Conservation (phyloP, 2,797 vertebrate genomes). For the Eremophila alpestris region DNA sequence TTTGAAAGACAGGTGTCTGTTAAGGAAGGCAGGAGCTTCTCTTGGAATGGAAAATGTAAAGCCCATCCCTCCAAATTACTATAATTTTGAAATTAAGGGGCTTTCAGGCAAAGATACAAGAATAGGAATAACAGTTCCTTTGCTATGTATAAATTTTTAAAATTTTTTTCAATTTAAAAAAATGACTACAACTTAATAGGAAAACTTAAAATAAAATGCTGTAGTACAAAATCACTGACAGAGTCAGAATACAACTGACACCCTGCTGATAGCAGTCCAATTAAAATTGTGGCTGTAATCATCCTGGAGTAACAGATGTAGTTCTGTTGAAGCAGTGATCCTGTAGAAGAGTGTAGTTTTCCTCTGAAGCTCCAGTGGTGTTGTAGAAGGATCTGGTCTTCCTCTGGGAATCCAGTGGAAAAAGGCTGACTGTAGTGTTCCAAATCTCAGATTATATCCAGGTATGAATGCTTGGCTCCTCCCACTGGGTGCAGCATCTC, state of each 20-base stretch:
- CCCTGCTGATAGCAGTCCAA: background rate
- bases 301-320: background rate
- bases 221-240: background rate
- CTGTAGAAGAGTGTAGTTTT: background rate
- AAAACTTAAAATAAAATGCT: background rate
- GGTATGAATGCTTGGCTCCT: background rate
- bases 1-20: background rate
- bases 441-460: background rate
- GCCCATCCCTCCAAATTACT: background rate
- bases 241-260: background rate
- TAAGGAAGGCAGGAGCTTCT: background rate
- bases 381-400: background rate
- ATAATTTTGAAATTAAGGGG: background rate
- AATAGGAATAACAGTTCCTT: background rate
- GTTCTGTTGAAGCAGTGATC: background rate
- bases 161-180: background rate
- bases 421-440: background rate
- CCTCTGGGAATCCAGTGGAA: background rate
- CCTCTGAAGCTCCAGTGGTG: background rate
- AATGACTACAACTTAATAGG: background rate
- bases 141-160: background rate
- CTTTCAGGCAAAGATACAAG: background rate
- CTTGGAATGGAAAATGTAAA: background rate
- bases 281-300: background rate
- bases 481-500: background rate